These are phyloP conservation scores for Isaurus tuberculatus DNA, from an alignment of 92 coral and sea anemone genomes.

Conservation along the genomic window DNA sequence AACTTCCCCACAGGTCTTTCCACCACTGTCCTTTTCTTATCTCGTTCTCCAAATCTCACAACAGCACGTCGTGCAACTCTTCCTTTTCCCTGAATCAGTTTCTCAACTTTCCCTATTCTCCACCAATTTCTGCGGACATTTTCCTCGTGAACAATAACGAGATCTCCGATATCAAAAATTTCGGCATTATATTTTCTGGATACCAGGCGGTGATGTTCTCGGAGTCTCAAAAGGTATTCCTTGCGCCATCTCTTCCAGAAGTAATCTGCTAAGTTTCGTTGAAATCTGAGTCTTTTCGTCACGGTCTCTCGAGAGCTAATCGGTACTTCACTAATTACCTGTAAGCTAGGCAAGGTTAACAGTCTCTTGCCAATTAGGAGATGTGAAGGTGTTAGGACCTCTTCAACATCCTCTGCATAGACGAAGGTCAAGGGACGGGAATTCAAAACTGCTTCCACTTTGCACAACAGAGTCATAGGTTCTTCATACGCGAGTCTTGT, in stretches of 20 bases:
- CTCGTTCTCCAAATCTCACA: slow-evolving; percentile 10
- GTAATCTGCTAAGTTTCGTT: slow-evolving; percentile 7
- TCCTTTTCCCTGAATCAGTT: slow-evolving; percentile 34
- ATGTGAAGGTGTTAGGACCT: neutral
- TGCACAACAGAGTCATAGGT: neutral
- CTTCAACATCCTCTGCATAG: neutral
- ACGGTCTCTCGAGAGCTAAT: neutral
- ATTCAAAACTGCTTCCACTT: slow-evolving; percentile 1
- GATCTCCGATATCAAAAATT: slow-evolving; percentile 32
- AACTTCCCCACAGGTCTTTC: neutral
- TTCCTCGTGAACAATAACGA: slow-evolving; percentile 53
- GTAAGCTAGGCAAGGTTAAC: neutral
- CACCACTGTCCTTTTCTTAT: neutral
- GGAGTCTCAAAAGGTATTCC: slow-evolving; percentile 29
- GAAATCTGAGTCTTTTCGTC: neutral
- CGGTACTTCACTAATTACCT: neutral
- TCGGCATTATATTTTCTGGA: neutral
- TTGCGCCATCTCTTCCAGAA: slow-evolving; percentile 49
- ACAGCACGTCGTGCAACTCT: slow-evolving; percentile 38
- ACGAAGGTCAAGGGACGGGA: neutral
- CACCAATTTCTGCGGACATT: slow-evolving; percentile 41
- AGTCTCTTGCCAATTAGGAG: neutral
- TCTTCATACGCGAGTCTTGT: slow-evolving; percentile 1
- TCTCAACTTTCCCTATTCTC: slow-evolving; percentile 41
- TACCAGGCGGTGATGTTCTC: slow-evolving; percentile 46